phyloP scores from a whole-genome alignment of 2,888 invertebrate species.

The Chydorus sphaericus region DNA sequence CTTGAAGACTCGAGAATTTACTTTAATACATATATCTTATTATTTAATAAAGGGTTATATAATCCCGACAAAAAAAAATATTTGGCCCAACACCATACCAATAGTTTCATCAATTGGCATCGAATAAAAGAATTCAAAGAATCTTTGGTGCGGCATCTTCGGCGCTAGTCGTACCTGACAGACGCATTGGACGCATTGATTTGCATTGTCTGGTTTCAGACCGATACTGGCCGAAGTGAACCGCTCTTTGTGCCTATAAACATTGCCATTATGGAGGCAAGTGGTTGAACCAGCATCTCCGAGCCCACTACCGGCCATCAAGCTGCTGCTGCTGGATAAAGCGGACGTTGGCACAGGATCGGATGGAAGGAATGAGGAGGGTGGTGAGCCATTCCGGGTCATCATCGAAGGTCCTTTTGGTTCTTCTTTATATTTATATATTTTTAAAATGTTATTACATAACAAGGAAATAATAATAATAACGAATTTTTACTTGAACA shows the following conservation, averaged over 20 bases:
- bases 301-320: not conserved
- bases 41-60: too few species aligned
- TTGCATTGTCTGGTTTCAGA: conserved; percentile 24
- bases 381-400: not conserved
- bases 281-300: conserved; percentile 15
- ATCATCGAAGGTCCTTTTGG: not conserved
- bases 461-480: not conserved
- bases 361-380: not conserved
- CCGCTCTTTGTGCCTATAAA: conserved; percentile 28
- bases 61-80: too few species aligned
- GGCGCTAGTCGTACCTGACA: too few species aligned
- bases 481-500: conserved; percentile 12
- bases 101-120: too few species aligned
- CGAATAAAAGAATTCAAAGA: too few species aligned
- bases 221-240: conserved; percentile 30
- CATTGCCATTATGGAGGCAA: conserved; percentile 27
- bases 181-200: conserved; percentile 31
- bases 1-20: too few species aligned
- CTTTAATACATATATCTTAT: too few species aligned
- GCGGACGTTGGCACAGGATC: not conserved
- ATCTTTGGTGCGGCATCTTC: too few species aligned
- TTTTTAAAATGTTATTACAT: not conserved
- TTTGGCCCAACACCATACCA: too few species aligned
- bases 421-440: not conserved
- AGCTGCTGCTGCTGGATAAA: not conserved